Evolutionary conservation across 2,797 vertebrate genomes (phyloP).

Genomic region (Enteromius paludinosus): DNA sequence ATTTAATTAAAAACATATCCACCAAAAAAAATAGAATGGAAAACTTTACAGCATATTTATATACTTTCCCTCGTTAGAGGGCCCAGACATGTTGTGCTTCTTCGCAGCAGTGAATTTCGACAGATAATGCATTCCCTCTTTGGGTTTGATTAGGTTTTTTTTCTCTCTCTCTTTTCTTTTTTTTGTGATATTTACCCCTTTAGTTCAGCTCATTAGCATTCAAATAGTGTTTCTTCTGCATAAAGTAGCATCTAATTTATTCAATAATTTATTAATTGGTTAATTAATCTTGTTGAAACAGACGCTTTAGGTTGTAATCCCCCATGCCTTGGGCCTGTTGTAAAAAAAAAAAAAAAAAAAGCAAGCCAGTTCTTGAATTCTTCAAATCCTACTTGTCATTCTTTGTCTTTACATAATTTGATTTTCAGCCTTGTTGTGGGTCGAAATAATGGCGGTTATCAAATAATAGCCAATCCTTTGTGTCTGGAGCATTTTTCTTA

Average conservation of each 20-base stretch:
- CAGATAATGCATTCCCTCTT: conserved; percentile 18
- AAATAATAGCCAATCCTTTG: conserved; percentile 39
- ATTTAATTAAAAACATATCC: conserved; percentile 13
- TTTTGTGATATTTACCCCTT: conserved; percentile 26
- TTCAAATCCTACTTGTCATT: conserved; percentile 38
- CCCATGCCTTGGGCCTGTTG: conserved; percentile 33
- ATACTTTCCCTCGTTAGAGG: conserved; percentile 15
- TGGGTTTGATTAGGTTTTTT: neutral
- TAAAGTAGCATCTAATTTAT: conserved; percentile 51
- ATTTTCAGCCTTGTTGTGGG: conserved; percentile 32
- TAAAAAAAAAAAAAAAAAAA: conserved; percentile 22
- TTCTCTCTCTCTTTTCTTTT: neutral
- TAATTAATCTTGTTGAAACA: conserved; percentile 60
- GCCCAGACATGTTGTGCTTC: conserved; percentile 15
- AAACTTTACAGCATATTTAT: conserved; percentile 43
- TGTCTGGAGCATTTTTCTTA: conserved; percentile 31
- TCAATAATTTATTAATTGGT: conserved; percentile 61
- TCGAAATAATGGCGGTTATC: conserved; percentile 36
- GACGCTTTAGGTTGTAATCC: conserved; percentile 58
- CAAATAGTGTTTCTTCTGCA: conserved; percentile 45
- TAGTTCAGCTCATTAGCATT: conserved; percentile 48
- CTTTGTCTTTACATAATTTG: conserved; percentile 46
- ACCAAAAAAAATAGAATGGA: neutral
- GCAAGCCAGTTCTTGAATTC: conserved; percentile 44
- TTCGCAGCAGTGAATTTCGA: conserved; percentile 13